Evolutionary conservation across 2,113 vertebrate species (phyloP), one percentile per base, ranked within the genome.

Genomic region (Ascaphus truei): DNA sequence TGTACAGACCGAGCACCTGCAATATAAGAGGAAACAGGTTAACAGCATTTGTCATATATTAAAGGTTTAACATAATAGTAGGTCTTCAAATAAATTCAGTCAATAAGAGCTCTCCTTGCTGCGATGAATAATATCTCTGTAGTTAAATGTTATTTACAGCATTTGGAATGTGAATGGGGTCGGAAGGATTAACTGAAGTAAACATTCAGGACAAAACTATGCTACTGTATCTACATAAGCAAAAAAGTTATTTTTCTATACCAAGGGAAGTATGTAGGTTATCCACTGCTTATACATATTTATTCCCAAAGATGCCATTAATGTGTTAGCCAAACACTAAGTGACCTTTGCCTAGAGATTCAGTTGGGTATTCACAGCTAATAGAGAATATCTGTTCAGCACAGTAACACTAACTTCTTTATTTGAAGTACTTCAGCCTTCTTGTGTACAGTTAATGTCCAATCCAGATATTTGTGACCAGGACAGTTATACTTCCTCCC

Each of bases 1-100:
- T 98, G 75, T 98, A 98, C 9, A 99, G 83, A 58, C 96, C 93
- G 63, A 99, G 92, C 34, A 98, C 93, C 96, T 98, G n/a, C n/a
- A n/a, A n/a, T n/a, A 81, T 23, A 72, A 66, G 25, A 7, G 20
- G 12, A 47, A 63, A 62, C 8, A 22, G 31, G 7, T n/a, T n/a
- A 50, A 20, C 55, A 66, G 12, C 0, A 0, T 13, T 30, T 75
- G 36, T 0, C 5, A 37, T 37, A 3, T 13, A 72, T 30, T 71
- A 3, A 71, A 62, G 47, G 12, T 1, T 30, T 5, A 16, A 73
- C 64, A 8, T 1, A 27, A 11, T 2, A 64, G 0, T 3, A 51
- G 57, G 11, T 41, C 9, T 41, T 43, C 43, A 20, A 16, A 4
- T n/a, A 16, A 66, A 50, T 72, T 71, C 3, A 60, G 0, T 15